These are phyloP conservation scores for Microplitis demolitor DNA, from an alignment of 1,140 invertebrate species.

Conservation along the genomic window DNA sequence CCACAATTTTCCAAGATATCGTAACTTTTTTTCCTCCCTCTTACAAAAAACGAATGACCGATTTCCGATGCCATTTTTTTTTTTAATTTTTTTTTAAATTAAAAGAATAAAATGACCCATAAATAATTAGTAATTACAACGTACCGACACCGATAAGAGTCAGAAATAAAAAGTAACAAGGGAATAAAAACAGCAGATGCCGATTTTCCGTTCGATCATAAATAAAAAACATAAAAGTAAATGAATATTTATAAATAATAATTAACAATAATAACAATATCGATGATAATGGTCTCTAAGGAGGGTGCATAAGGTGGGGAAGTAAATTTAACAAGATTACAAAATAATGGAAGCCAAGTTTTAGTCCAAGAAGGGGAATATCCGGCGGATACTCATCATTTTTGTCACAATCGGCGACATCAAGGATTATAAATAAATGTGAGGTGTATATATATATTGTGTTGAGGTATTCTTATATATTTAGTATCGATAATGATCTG, in stretches of 20 bases:
- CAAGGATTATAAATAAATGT: conserved; percentile 40
- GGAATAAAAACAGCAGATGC: too few species aligned
- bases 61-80: too few species aligned
- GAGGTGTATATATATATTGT: conserved; percentile 4
- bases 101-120: too few species aligned
- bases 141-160: too few species aligned
- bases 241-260: not conserved
- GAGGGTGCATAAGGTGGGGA: not conserved
- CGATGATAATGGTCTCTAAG: not conserved
- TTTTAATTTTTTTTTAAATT: too few species aligned
- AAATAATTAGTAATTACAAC: too few species aligned
- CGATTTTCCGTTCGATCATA: too few species aligned
- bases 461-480: conserved; percentile 36
- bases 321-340: conserved; percentile 29
- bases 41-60: too few species aligned
- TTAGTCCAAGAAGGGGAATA: conserved; percentile 40
- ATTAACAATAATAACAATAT: conserved; percentile 28
- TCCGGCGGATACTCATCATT: conserved; percentile 61
- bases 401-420: conserved; percentile 61
- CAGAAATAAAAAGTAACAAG: too few species aligned
- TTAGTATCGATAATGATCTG: conserved; percentile 58
- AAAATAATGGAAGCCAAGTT: conserved; percentile 6
- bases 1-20: too few species aligned
- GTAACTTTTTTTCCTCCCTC: too few species aligned
- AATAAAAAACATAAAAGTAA: not conserved